These are phyloP conservation scores for Agrotis exclamationis DNA, from an alignment of 2,888 invertebrate genomes.

Conservation along the genomic window DNA sequence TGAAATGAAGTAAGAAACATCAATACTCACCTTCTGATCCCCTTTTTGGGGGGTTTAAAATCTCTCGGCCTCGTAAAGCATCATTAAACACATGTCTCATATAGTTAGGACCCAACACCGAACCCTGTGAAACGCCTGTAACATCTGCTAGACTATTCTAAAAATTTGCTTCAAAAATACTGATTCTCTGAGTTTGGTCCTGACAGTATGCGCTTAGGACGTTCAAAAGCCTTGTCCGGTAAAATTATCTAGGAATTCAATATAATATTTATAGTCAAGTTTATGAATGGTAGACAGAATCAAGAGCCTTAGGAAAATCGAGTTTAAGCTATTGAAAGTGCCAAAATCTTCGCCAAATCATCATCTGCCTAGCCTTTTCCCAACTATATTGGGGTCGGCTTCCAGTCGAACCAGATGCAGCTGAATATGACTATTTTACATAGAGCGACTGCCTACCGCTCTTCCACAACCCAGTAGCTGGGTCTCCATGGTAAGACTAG, in stretches of 20 bases:
- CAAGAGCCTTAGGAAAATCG: conserved; percentile 9
- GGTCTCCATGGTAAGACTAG: no score
- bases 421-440: no score
- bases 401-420: no score
- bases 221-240: not conserved
- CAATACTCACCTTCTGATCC: no score
- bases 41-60: no score
- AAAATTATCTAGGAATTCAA: not conserved
- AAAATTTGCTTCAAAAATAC: not conserved
- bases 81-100: not conserved
- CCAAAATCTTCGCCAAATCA: no score
- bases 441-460: no score
- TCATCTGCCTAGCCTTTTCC: no score
- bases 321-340: not conserved
- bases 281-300: not conserved
- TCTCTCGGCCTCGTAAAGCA: not conserved
- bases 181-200: not conserved
- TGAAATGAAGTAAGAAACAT: no score
- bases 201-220: not conserved
- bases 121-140: conserved; percentile 9
- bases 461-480: no score
- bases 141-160: not conserved
- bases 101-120: not conserved
- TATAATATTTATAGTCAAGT: not conserved
- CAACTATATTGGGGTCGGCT: no score